phyloP scores from a whole-genome alignment of 2,888 invertebrate genomes.

The Zootermopsis nevadensis region DNA sequence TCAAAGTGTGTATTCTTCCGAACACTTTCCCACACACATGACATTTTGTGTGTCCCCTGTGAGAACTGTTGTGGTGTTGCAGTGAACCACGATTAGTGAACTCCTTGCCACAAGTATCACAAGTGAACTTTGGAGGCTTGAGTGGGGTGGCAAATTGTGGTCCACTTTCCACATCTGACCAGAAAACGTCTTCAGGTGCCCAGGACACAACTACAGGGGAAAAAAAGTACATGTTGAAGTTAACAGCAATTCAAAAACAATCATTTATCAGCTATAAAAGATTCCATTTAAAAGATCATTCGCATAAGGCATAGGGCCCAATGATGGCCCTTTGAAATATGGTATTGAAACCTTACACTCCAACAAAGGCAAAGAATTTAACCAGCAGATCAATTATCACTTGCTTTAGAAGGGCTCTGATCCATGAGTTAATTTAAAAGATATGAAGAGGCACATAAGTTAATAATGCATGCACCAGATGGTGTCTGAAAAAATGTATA shows the following conservation, averaged over 20 bases:
- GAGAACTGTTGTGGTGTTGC: conserved; percentile 53
- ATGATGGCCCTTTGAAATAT: no score
- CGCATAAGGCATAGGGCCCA: no score
- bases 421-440: no score
- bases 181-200: conserved; percentile 10
- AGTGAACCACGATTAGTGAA: conserved; percentile 50
- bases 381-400: no score
- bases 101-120: conserved; percentile 48
- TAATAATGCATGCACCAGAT: no score
- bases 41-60: conserved; percentile 66
- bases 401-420: no score
- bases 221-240: not conserved
- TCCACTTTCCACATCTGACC: conserved; percentile 10
- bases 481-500: no score
- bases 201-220: conserved; percentile 6
- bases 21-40: conserved; percentile 59
- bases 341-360: no score
- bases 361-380: no score
- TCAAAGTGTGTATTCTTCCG: conserved; percentile 44
- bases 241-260: not conserved
- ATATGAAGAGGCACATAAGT: no score
- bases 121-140: conserved; percentile 30
- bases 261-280: no score
- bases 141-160: conserved; percentile 9
- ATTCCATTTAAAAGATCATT: no score